These are phyloP conservation scores for Oscheius sp. DNA, from an alignment of 2,888 invertebrate genomes.

Conservation along the genomic window DNA sequence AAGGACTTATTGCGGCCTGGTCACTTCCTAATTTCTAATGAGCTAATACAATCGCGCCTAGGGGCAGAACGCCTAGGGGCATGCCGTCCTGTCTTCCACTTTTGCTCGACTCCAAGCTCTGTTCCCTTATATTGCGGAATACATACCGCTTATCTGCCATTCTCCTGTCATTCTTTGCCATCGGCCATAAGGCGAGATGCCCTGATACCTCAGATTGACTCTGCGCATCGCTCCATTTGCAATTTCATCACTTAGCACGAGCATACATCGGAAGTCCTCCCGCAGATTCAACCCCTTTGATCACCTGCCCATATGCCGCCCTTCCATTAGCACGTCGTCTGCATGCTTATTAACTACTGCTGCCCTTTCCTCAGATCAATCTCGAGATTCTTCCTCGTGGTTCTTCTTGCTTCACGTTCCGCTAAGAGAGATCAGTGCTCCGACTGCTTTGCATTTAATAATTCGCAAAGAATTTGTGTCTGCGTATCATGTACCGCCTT, in stretches of 20 bases:
- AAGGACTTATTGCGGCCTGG: slow-evolving; percentile 36
- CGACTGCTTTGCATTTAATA: slow-evolving; percentile 19
- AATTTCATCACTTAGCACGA: slow-evolving; percentile 23
- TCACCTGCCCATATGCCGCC: slow-evolving; percentile 18
- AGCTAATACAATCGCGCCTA: slow-evolving; percentile 32
- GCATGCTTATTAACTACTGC: slow-evolving; percentile 20
- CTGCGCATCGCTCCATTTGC: slow-evolving; percentile 1
- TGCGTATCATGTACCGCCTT: slow-evolving; percentile 13
- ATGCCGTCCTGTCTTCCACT: slow-evolving; percentile 26
- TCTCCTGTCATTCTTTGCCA: slow-evolving; percentile 35
- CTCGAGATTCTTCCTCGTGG: background rate
- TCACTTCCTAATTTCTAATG: slow-evolving; percentile 36
- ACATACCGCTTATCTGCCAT: slow-evolving; percentile 28
- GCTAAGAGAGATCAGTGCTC: slow-evolving; percentile 23
- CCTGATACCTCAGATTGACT: slow-evolving; percentile 25
- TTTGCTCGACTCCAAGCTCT: background rate
- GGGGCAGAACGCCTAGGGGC: background rate
- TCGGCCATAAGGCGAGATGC: slow-evolving; percentile 30
- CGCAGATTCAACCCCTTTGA: slow-evolving; percentile 8
- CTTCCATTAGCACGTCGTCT: slow-evolving; percentile 24
- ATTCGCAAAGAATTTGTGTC: slow-evolving; percentile 33
- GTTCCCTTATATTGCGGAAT: slow-evolving; percentile 25
- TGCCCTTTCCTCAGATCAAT: background rate
- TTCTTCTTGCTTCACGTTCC: slow-evolving; percentile 2
- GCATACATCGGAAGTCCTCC: slow-evolving; percentile 12